phyloP scores from a whole-genome alignment of 2,888 invertebrate genomes.

The Brenthis daphne region DNA sequence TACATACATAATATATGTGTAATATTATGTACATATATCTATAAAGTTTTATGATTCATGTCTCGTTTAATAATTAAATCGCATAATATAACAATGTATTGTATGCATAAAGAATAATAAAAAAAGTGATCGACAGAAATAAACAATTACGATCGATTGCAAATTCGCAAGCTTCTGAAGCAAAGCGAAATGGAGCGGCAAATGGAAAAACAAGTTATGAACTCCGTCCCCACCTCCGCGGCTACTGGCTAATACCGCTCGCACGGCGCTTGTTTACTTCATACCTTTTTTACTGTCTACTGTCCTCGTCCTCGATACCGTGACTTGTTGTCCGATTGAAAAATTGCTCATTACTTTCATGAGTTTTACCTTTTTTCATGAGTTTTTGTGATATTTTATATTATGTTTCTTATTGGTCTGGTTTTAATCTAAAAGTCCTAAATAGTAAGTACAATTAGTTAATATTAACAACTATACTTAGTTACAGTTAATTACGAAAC shows the following conservation, averaged over 20 bases:
- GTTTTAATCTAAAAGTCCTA: too few relatives aligned
- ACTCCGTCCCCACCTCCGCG: constrained; percentile 1
- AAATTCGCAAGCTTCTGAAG: constrained; percentile 2
- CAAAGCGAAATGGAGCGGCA: constrained; percentile 18
- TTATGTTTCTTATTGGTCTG: too few relatives aligned
- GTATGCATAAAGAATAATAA: neutral
- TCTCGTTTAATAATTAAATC: too few relatives aligned
- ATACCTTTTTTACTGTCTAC: constrained; percentile 5
- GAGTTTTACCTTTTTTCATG: neutral
- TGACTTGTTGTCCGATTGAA: neutral
- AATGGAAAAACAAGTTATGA: constrained; percentile 20
- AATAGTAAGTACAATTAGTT: too few relatives aligned
- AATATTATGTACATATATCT: too few relatives aligned
- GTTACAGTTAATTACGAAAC: too few relatives aligned
- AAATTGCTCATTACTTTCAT: neutral
- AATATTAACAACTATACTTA: too few relatives aligned
- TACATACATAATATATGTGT: too few relatives aligned
- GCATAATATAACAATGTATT: neutral
- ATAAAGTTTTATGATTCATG: too few relatives aligned
- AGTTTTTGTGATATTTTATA: neutral
- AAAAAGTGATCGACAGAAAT: neutral
- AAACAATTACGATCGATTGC: constrained; percentile 2
- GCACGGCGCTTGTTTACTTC: neutral
- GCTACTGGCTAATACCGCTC: constrained; percentile 8
- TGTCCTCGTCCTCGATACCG: neutral